Evolutionary conservation across 2,113 vertebrate genomes (phyloP).

Genomic region (Steatornis caripensis): DNA sequence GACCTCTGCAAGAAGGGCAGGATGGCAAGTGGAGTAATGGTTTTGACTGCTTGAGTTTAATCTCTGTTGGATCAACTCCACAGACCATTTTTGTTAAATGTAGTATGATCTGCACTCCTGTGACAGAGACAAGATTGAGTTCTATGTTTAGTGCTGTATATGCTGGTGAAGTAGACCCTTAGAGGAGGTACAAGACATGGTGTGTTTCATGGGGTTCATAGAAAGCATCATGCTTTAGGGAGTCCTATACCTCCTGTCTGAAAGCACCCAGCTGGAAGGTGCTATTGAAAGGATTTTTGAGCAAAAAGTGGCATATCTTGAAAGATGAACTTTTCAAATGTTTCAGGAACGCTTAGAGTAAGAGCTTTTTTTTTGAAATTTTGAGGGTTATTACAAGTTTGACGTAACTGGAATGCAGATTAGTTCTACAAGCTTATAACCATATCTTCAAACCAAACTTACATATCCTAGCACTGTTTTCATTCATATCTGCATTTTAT

Average conservation of each 20-base stretch:
- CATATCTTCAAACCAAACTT: too few species aligned
- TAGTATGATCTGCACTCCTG: not conserved
- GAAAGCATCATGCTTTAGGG: not conserved
- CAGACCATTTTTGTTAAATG: not conserved
- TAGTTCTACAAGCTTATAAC: too few species aligned
- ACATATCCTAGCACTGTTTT: not conserved
- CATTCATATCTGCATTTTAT: not conserved
- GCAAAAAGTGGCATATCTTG: not conserved
- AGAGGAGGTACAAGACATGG: not conserved
- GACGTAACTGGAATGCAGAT: not conserved
- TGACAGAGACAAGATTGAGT: not conserved
- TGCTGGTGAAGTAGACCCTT: not conserved
- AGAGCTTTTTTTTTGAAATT: not conserved
- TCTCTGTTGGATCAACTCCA: not conserved
- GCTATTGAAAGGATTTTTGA: not conserved
- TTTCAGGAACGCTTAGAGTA: not conserved
- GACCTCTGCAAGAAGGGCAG: not conserved
- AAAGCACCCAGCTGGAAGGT: not conserved
- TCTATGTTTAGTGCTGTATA: not conserved
- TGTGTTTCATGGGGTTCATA: not conserved
- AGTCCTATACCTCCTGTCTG: not conserved
- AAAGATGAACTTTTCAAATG: not conserved
- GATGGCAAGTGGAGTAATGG: not conserved
- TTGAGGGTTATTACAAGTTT: not conserved
- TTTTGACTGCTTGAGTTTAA: not conserved